These are phyloP conservation scores for Hedychridium roseum DNA, from an alignment of 2,888 invertebrate genomes.

Conservation along the genomic window DNA sequence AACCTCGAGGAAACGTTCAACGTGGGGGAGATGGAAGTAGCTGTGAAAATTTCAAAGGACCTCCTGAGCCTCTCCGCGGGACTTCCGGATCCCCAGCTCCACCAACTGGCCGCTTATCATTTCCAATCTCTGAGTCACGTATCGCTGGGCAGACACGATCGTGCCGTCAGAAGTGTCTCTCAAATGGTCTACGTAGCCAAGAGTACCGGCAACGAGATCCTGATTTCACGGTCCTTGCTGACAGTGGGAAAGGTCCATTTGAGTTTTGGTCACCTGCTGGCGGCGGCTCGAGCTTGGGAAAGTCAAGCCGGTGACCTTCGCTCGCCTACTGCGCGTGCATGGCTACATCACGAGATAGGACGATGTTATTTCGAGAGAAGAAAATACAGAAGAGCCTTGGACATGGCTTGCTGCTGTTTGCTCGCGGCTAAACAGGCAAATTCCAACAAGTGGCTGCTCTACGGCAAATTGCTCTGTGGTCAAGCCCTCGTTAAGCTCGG, in stretches of 20 bases:
- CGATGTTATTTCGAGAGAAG: slow-evolving; percentile 50
- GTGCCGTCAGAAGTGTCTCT: slow-evolving; percentile 41
- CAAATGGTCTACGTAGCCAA: slow-evolving; percentile 44
- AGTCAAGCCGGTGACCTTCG: no score
- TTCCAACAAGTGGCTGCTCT: slow-evolving; percentile 49
- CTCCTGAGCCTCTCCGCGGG: slow-evolving; percentile 33
- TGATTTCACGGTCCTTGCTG: slow-evolving; percentile 37
- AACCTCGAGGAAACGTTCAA: slow-evolving; percentile 37
- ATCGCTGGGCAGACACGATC: slow-evolving; percentile 46
- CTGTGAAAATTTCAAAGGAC: slow-evolving; percentile 38
- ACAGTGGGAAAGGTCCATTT: slow-evolving; percentile 53
- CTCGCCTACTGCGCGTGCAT: background rate
- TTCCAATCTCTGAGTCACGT: slow-evolving; percentile 47
- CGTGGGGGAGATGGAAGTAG: slow-evolving; percentile 30
- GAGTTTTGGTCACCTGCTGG: slow-evolving; percentile 48
- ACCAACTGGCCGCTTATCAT: slow-evolving; percentile 38
- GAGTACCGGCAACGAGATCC: slow-evolving; percentile 26
- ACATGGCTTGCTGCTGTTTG: slow-evolving; percentile 35
- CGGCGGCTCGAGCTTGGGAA: slow-evolving; percentile 40
- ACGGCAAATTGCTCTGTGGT: slow-evolving; percentile 46
- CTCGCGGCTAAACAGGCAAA: slow-evolving; percentile 34
- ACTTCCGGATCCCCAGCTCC: slow-evolving; percentile 30
- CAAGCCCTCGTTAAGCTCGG: slow-evolving; percentile 46
- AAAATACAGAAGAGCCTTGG: slow-evolving; percentile 30
- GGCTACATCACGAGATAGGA: slow-evolving; percentile 35